These are phyloP conservation scores for Cyrtorhinus lividipennis DNA, from an alignment of 1,140 invertebrate species.

Conservation along the genomic window DNA sequence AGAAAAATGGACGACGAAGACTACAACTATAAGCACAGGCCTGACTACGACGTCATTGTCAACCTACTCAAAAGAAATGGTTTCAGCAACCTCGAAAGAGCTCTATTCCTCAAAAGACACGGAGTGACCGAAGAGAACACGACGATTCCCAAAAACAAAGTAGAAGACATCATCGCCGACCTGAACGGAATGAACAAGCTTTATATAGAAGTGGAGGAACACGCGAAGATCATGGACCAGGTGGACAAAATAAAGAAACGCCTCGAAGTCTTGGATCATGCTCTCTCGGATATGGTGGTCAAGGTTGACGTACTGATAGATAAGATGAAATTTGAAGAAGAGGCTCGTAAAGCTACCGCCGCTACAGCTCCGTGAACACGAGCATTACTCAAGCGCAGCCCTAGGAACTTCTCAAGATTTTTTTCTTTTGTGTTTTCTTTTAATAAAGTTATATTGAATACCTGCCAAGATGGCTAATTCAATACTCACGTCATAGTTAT, in stretches of 20 bases:
- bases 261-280: not conserved
- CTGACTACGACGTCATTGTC: not conserved
- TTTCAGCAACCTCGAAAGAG: not conserved
- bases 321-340: not conserved
- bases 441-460: too few relatives aligned
- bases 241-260: not conserved
- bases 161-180: constrained; percentile 1
- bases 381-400: too few relatives aligned
- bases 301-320: not conserved
- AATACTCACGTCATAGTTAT: too few relatives aligned
- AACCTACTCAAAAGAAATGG: not conserved
- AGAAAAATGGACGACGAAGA: not conserved
- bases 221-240: not conserved
- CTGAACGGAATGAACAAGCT: not conserved
- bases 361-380: too few relatives aligned
- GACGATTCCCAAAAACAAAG: not conserved
- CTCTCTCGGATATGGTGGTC: not conserved
- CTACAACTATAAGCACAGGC: not conserved
- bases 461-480: too few relatives aligned
- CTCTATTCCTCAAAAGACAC: not conserved
- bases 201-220: constrained; percentile 5
- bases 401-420: too few relatives aligned
- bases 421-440: too few relatives aligned
- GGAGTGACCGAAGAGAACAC: not conserved
- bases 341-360: not conserved